Evolutionary conservation across 2,888 invertebrate species (phyloP).

Genomic region (Teinopalpus imperialis): DNA sequence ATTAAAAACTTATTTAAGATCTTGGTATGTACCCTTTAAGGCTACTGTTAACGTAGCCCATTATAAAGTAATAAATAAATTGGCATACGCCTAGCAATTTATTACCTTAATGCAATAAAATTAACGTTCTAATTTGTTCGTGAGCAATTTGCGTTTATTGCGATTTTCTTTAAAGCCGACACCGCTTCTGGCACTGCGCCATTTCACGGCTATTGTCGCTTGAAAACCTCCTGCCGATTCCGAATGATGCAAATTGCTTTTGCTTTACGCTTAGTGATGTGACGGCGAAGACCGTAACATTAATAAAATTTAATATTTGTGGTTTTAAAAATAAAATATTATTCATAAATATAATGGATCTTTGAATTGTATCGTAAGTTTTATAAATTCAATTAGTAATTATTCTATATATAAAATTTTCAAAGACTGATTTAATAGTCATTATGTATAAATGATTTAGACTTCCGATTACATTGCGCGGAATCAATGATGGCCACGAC

Average conservation of each 20-base stretch:
- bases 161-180: conserved; percentile 46
- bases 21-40: conserved; percentile 33
- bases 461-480: too few species aligned
- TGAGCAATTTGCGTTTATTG: conserved; percentile 63
- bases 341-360: too few species aligned
- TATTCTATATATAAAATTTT: too few species aligned
- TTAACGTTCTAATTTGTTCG: conserved; percentile 74
- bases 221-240: conserved; percentile 43
- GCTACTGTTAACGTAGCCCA: conserved; percentile 64
- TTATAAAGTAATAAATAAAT: conserved; percentile 67
- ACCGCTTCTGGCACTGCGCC: conserved; percentile 51
- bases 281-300: background rate
- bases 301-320: background rate
- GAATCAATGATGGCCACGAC: too few species aligned
- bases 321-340: too few species aligned
- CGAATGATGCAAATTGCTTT: conserved; percentile 69
- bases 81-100: conserved; percentile 56
- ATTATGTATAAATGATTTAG: too few species aligned
- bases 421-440: too few species aligned
- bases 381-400: too few species aligned
- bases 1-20: conserved; percentile 32
- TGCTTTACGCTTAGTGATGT: conserved; percentile 60
- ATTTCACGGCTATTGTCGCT: conserved; percentile 73
- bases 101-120: conserved; percentile 70
- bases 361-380: too few species aligned